These are phyloP conservation scores for Synergus japonicus DNA, from an alignment of 2,888 invertebrate genomes.

Conservation along the genomic window DNA sequence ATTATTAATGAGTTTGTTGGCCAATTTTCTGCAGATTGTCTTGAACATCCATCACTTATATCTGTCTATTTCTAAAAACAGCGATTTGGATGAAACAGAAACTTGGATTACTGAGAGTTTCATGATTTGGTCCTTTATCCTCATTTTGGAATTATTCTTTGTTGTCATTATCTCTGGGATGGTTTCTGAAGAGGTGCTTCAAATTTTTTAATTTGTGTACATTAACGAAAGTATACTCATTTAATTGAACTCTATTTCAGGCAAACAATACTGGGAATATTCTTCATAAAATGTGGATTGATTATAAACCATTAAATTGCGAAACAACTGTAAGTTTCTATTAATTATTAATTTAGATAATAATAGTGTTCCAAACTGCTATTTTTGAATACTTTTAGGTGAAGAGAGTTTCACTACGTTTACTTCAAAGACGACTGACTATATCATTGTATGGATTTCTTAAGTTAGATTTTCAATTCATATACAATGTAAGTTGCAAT, in stretches of 20 bases:
- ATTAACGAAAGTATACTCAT: neutral
- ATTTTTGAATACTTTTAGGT: neutral
- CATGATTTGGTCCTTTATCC: neutral
- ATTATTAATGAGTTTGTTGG: neutral
- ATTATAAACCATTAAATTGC: conserved; percentile 10
- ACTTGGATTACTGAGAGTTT: neutral
- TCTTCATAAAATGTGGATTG: conserved; percentile 30
- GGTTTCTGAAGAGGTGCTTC: neutral
- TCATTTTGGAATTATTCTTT: neutral
- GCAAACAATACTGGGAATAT: conserved; percentile 24
- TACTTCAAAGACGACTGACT: conserved; percentile 10
- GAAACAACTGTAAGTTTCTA: conserved; percentile 3
- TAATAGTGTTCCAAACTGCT: no score
- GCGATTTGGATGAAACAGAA: neutral
- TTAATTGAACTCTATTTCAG: neutral
- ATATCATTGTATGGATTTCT: conserved; percentile 27
- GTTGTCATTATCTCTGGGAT: neutral
- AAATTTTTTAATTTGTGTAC: neutral
- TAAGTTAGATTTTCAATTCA: conserved; percentile 17
- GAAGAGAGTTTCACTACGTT: neutral
- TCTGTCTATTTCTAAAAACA: neutral
- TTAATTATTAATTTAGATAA: neutral
- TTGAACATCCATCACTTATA: neutral
- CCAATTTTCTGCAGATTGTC: neutral
- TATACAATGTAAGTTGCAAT: conserved; percentile 4